phyloP scores from a whole-genome alignment of 2,797 vertebrate species.

The Denticeps clupeoides region DNA sequence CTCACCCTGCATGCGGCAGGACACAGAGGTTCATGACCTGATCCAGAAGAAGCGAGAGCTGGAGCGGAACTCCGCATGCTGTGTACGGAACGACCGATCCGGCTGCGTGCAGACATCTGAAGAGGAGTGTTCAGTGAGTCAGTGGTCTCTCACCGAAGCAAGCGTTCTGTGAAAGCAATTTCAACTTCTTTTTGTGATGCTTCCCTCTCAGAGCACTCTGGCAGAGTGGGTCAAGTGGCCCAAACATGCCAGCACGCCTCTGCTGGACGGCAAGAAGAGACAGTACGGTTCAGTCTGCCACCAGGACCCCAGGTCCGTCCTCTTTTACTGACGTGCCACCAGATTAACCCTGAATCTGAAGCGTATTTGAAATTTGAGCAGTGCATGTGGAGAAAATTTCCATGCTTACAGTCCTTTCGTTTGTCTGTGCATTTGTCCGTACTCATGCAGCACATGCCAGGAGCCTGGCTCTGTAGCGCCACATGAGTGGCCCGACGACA shows the following conservation, averaged over 20 bases:
- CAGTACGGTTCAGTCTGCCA: slow-evolving; percentile 87
- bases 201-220: slow-evolving; percentile 68
- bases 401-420: background rate
- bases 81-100: slow-evolving; percentile 88
- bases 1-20: slow-evolving; percentile 93
- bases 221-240: slow-evolving; percentile 97
- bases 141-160: no score
- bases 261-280: slow-evolving; percentile 58
- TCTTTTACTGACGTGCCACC: no score
- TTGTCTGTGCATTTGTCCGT: slow-evolving; percentile 7
- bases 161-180: no score
- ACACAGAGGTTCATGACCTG: slow-evolving; percentile 80
- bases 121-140: slow-evolving; percentile 90
- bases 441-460: slow-evolving; percentile 84
- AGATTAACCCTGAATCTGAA: no score
- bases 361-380: no score
- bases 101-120: slow-evolving; percentile 89
- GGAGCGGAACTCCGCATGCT: slow-evolving; percentile 86
- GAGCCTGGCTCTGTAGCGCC: slow-evolving; percentile 89
- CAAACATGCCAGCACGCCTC: slow-evolving; percentile 67
- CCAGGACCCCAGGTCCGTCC: slow-evolving; percentile 98
- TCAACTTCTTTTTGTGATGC: no score
- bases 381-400: no score
- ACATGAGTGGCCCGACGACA: slow-evolving; percentile 94
- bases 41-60: slow-evolving; percentile 67